Conservation (phyloP, 2,888 invertebrate genomes). For the Petrophora chlorosata region DNA sequence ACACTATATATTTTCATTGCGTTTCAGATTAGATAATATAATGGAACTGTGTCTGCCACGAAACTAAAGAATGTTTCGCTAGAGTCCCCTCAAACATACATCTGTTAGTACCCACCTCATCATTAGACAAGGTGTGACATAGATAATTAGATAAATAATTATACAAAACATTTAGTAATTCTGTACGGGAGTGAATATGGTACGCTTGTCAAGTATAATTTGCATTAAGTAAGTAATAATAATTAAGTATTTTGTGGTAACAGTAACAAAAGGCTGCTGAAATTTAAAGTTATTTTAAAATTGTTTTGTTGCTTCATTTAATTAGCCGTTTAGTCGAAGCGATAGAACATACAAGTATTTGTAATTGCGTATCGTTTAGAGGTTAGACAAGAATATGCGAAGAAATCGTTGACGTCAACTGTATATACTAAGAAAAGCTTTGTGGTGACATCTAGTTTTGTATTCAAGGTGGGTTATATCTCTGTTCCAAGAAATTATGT, state of each 20-base stretch:
- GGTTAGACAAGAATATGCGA: conserved; percentile 2
- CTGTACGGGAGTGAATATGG: conserved; percentile 42
- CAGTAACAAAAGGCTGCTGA: too few species aligned
- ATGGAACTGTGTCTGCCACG: conserved; percentile 27
- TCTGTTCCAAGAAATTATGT: too few species aligned
- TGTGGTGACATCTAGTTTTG: conserved; percentile 8
- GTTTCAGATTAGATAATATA: too few species aligned
- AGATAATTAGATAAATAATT: conserved; percentile 3
- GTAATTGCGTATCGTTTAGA: not conserved
- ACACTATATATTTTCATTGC: too few species aligned
- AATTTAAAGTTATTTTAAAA: too few species aligned
- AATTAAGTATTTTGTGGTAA: not conserved
- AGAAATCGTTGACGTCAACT: conserved; percentile 9
- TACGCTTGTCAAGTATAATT: conserved; percentile 47
- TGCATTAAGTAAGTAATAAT: conserved; percentile 54
- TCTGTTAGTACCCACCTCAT: conserved; percentile 11
- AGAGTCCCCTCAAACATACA: not conserved
- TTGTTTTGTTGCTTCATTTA: too few species aligned
- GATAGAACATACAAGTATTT: not conserved
- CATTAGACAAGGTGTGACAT: conserved; percentile 5
- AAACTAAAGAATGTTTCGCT: conserved; percentile 23
- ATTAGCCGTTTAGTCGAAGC: not conserved
- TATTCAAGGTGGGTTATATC: conserved; percentile 18
- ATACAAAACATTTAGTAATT: too few species aligned
- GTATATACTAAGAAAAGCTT: conserved; percentile 1